Conservation (phyloP, 2,797 vertebrate genomes). For the Toxotes lorentzi region DNA sequence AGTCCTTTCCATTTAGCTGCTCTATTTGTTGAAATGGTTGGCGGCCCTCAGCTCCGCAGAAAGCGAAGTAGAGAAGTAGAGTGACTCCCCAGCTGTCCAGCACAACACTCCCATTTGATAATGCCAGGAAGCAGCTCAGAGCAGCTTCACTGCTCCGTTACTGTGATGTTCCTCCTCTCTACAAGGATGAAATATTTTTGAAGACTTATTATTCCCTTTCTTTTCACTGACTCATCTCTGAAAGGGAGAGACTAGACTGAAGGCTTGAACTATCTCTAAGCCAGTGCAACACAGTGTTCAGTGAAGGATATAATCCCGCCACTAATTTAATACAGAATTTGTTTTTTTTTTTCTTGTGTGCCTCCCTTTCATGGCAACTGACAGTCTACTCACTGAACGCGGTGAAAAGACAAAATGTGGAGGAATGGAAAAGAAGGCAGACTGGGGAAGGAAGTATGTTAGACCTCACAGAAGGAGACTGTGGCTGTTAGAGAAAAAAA, state of each 20-base stretch:
- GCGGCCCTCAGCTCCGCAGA: conserved; percentile 41
- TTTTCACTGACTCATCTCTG: conserved; percentile 63
- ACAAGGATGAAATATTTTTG: conserved; percentile 54
- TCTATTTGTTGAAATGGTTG: conserved; percentile 43
- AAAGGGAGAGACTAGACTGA: conserved; percentile 45
- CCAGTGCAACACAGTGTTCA: conserved; percentile 53
- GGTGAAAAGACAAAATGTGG: conserved; percentile 63
- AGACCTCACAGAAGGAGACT: conserved; percentile 71
- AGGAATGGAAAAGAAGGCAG: conserved; percentile 64
- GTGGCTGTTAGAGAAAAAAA: conserved; percentile 47
- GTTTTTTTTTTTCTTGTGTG: conserved; percentile 50
- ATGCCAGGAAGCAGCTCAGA: conserved; percentile 55
- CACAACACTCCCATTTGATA: conserved; percentile 41
- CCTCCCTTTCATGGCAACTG: conserved; percentile 73
- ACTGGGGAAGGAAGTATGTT: conserved; percentile 60
- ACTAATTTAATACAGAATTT: conserved; percentile 71
- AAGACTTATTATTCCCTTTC: conserved; percentile 62
- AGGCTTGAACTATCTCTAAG: conserved; percentile 56
- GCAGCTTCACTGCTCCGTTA: conserved; percentile 40
- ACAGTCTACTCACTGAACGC: conserved; percentile 51
- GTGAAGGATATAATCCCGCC: conserved; percentile 70
- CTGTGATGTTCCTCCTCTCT: conserved; percentile 47
- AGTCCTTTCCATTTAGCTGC: conserved; percentile 30
- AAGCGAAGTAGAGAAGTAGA: conserved; percentile 39
- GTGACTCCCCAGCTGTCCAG: conserved; percentile 50